Percentiles rank a stretch among this genome's conserved stretches.
Conservation (phyloP, 2,113 vertebrate genomes). For the Ptychochromis oligacanthus region DNA sequence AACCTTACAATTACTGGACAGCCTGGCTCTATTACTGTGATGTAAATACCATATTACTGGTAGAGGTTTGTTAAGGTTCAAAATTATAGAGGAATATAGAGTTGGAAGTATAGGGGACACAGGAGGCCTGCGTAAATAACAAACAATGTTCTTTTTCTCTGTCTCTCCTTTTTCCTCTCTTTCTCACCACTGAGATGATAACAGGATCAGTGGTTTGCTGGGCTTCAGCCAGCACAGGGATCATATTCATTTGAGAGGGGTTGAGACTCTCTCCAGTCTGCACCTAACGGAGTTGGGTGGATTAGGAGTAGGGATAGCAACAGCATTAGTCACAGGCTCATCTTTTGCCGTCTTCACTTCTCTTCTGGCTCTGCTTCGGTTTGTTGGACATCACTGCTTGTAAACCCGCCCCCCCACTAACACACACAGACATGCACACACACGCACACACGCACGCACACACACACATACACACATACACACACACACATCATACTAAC, state of each 20-base stretch:
- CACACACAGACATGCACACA: conserved; percentile 11
- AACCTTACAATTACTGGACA: not conserved
- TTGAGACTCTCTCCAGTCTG: conserved; percentile 65
- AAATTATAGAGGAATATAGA: conserved; percentile 4
- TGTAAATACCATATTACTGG: not conserved
- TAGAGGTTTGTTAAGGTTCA: conserved; percentile 7
- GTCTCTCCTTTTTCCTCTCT: conserved; percentile 12
- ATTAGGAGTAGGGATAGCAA: conserved; percentile 64
- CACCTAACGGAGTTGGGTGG: conserved; percentile 62
- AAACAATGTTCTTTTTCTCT: conserved; percentile 28
- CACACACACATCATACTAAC: conserved; percentile 26
- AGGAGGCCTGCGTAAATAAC: conserved; percentile 16
- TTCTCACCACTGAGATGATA: conserved; percentile 67
- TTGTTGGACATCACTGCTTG: conserved; percentile 71
- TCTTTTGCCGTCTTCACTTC: conserved; percentile 59
- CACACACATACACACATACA: conserved; percentile 14
- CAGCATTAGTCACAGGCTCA: conserved; percentile 64
- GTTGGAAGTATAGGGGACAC: conserved; percentile 11
- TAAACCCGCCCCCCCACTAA: conserved; percentile 27
- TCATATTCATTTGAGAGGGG: conserved; percentile 71
- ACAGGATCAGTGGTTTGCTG: conserved; percentile 71
- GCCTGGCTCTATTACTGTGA: not conserved
- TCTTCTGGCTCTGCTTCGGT: conserved; percentile 60
- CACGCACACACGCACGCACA: conserved; percentile 27
- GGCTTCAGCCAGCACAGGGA: conserved; percentile 65